Conservation (phyloP, 2,113 vertebrate species). For the Naja naja region DNA sequence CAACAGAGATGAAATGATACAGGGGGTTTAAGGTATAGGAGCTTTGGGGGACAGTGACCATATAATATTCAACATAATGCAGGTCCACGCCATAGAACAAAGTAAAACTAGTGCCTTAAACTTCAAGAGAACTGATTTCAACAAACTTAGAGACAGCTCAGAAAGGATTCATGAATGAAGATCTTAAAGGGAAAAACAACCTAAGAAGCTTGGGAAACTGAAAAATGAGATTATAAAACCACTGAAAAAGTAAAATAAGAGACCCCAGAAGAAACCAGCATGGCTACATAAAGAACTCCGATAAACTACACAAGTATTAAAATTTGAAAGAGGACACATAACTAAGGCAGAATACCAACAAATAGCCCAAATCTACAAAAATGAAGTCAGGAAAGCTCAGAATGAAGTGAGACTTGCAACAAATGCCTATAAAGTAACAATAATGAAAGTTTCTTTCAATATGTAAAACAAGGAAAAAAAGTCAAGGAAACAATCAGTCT, state of each 20-base stretch:
- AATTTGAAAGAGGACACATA: not conserved
- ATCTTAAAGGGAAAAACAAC: not conserved
- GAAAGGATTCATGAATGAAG: no score
- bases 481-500: not conserved
- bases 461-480: not conserved
- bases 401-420: not conserved
- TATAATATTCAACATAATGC: not conserved
- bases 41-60: not conserved
- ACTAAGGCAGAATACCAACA: not conserved
- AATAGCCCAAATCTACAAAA: not conserved
- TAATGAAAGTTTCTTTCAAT: not conserved
- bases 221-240: no score
- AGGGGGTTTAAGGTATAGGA: not conserved
- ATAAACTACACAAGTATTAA: not conserved
- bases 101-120: not conserved
- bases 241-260: no score
- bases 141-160: no score
- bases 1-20: not conserved
- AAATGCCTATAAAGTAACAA: not conserved
- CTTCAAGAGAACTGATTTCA: not conserved
- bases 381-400: not conserved
- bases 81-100: not conserved
- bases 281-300: no score
- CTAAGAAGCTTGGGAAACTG: not conserved
- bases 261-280: no score